These are phyloP conservation scores for Numida meleagris DNA, from an alignment of 2,113 vertebrate genomes.

Conservation along the genomic window DNA sequence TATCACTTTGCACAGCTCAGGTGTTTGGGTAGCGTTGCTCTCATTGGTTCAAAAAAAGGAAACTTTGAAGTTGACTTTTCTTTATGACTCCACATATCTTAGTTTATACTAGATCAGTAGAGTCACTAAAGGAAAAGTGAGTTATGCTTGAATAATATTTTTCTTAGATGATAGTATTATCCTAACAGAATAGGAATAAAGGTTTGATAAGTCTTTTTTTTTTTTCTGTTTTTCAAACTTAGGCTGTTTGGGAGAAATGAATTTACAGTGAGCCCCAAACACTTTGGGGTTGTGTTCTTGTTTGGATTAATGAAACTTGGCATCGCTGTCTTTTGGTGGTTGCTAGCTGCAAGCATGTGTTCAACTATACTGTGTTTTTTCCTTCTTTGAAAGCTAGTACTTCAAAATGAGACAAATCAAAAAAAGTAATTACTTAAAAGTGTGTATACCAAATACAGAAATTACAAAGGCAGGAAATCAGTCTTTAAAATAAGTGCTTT, in stretches of 20 bases:
- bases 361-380: not conserved
- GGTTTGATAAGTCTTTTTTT: not conserved
- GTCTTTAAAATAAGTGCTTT: not conserved
- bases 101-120: not conserved
- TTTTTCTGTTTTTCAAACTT: not conserved
- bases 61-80: not conserved
- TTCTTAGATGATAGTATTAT: not conserved
- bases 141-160: not conserved
- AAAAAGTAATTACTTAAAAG: slow-evolving; percentile 1
- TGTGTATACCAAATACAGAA: not conserved
- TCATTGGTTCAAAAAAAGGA: not conserved
- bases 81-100: not conserved
- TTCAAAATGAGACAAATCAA: not conserved
- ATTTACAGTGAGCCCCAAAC: not conserved
- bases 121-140: not conserved
- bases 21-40: not conserved
- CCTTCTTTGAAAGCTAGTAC: not conserved
- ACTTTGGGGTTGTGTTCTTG: not conserved
- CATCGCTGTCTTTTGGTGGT: not conserved
- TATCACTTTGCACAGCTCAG: not conserved
- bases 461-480: not conserved
- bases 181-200: not conserved
- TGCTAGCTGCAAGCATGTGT: not conserved
- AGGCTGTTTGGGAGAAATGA: not conserved
- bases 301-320: not conserved